Base-by-base conservation (phyloP, 2,113 vertebrate genomes). In the Bothrops jararaca region DNA sequence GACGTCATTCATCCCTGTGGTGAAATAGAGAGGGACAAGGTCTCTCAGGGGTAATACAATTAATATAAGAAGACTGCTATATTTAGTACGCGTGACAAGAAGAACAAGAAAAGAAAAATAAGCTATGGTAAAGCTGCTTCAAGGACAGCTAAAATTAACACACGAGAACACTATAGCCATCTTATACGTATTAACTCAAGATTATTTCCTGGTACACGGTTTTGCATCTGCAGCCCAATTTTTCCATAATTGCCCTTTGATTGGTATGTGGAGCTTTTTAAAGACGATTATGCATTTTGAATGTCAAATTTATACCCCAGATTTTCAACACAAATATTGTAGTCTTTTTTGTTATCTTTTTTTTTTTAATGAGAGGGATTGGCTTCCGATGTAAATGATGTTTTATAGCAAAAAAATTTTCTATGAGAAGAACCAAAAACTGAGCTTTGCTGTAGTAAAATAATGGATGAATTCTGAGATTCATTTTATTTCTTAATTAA, bases 1-100 rank as follows among this genome's bases (percentile, higher is more conserved):
- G 93, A 94, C 60, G 93, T 92, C 92, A 94, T 90, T 56, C 1
- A 92, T 85, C 94, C 91, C 92, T 93, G 89, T 54, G 91, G 58
- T 92, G 91, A 95, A 91, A 52, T 22, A 3, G 42, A 94, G 50
- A 57, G 45, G 39, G 3, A 45, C 45, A 54, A 4, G 22, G n/a
- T 95, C 53, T 69, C 34, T 88, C 0, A 45, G 20, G 50, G 92
- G 20, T 85, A 90, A 90, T 39, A 42, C 4, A 60, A 90, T 88
- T 87, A 50, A 34, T 89, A 9, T 56, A 80, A 29, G 58, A 92
- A 56, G 80, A 18, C 42, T 91, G 29, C 24, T 95, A 3, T 92
- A 92, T 64, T 91, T 45, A 93, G 24, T 48, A 24, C 52, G 86
- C 92, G 87, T 53, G n/a, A 85, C 1, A n/a, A 8, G 85, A 87